Evolutionary conservation across 1,140 invertebrate species (phyloP), one percentile per base, ranked within the genome.

Genomic region (Thaumatotibia leucotreta): DNA sequence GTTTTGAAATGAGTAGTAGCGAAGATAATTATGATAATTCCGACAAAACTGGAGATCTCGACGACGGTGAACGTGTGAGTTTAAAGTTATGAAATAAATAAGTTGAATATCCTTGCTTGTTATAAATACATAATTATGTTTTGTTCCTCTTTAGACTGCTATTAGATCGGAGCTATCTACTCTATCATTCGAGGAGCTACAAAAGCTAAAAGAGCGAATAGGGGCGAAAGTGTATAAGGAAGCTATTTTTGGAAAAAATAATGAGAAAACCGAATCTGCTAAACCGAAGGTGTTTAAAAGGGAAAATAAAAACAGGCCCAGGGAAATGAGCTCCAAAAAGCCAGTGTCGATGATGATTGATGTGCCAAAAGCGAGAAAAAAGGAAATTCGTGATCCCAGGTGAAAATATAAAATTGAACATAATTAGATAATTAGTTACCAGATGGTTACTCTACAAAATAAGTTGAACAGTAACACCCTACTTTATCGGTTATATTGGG

Each of bases 201-300:
- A 96, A 84, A 95, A 96, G 80, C 77, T 97, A 0, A 97, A 97
- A 84, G 94, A 96, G 67, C 93, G 94, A 87, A 83, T 97, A 10
- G 96, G 96, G 0, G 91, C 93, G 0, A 97, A 97, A 88, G 89
- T 95, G 0, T 97, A 96, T 69, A 96, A 97, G 72, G 93, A 95
- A 84, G 93, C 95, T 0, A 80, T 97, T 27, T 94, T 95, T 83
- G 95, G 94, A 11, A 83, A 82, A 62, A 93, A 87, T 64, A 79
- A 85, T 49, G 72, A 73, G 71, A 65, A 75, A 62, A 49, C 88
- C 70, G 75, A 91, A 75, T 79, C 88, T 54, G 24, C 32, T 73
- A 73, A 86, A 79, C 86, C 82, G 35, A 62, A 82, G 70, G 75
- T 91, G 5, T 94, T 94, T 29, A 95, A 95, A 75, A 84, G 94